phyloP scores from a whole-genome alignment of 2,797 vertebrate genomes.

The Aselliscus stoliczkanus region DNA sequence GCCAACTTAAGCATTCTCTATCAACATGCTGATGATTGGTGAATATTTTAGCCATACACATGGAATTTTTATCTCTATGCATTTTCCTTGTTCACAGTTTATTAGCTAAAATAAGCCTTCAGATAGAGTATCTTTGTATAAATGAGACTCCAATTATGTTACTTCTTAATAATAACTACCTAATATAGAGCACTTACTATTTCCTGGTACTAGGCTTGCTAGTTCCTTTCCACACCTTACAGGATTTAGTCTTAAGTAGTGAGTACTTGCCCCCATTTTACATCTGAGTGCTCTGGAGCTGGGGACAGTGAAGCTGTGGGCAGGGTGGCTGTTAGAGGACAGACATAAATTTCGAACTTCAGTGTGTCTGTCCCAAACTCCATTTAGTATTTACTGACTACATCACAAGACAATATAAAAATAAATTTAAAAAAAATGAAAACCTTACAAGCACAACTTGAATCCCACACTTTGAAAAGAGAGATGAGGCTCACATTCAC shows the following conservation, averaged over 20 bases:
- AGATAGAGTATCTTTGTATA: background rate
- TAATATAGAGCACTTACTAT: background rate
- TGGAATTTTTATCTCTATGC: background rate
- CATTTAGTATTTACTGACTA: background rate
- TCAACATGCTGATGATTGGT: background rate
- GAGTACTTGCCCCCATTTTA: background rate
- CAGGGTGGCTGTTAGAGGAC: background rate
- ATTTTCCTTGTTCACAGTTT: background rate
- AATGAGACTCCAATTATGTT: background rate
- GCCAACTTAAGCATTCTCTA: background rate
- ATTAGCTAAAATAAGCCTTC: background rate
- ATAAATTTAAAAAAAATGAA: background rate
- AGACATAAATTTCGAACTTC: background rate
- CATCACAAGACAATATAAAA: background rate
- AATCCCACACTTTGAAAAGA: background rate
- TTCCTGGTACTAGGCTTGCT: background rate
- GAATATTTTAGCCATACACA: background rate
- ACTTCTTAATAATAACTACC: background rate
- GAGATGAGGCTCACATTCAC: background rate
- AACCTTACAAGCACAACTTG: background rate
- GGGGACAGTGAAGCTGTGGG: background rate
- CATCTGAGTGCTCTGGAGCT: background rate
- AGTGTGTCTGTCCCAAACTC: background rate
- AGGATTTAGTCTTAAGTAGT: background rate
- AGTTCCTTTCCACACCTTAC: background rate